Base-by-base conservation (phyloP, 2,797 vertebrate species). In the Scarus forsteni region DNA sequence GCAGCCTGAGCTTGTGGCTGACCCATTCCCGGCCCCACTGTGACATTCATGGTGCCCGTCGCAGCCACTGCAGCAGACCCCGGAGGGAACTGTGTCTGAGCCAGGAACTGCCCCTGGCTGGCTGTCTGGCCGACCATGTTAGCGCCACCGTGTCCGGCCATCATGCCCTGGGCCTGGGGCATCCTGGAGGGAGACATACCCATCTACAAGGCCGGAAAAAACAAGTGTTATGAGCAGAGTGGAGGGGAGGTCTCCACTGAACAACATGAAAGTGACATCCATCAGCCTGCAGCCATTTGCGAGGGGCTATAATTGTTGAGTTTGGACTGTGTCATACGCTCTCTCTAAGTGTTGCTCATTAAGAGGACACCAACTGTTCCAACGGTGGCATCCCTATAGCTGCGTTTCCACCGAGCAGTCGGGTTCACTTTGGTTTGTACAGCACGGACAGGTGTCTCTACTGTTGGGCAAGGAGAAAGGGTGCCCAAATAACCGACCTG, bases 101-200 rank as follows among this genome's bases (percentile, higher is more conserved):
- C 84, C 88, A 99, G 91, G 79, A 99, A 99, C 61, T 95, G 97
- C 58, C 91, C 95, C 91, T 97, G 98, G 58, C 92, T 91, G 14
- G 96, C 93, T 0, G 96, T 94, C 85, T 97, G 96, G 66, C 95
- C 95, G 86, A 98, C 96, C 91, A 98, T 94, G 88, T 92, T 98
- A 87, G 90, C 95, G 19, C 94, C 95, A 18, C 94, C 79, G 59
- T 98, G 97, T 38, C 95, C 87, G 45, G 94, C 93, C 93, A 99
- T 95, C 92, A 99, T 95, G 83, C 93, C 95, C 54, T 96, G 97
- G 0, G 97, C 93, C 88, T 97, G 97, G 60, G 97, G 95, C 96
- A 99, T 96, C 86, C 97, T 94, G 15, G 97, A 97, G 66, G 97
- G 97, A 85, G 98, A 98, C 95, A 98, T 93, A 42, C 96, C 97